Conservation (phyloP, 2,797 vertebrate genomes). For the Lacerta agilis region DNA sequence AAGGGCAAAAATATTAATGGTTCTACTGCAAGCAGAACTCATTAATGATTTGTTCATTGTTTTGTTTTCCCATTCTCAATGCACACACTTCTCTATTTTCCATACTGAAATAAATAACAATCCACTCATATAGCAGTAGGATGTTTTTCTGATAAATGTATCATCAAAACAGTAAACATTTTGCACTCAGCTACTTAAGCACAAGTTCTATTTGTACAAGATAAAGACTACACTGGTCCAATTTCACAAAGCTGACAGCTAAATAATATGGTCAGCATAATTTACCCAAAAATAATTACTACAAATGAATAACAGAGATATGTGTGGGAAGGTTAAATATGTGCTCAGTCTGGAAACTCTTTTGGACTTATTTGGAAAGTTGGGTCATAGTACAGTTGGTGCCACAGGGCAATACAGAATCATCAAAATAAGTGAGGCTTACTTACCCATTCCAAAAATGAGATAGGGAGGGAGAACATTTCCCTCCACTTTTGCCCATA, state of each 20-base stretch:
- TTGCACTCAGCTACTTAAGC: neutral
- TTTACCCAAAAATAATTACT: neutral
- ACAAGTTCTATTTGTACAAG: neutral
- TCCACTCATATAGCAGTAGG: neutral
- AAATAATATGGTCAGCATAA: neutral
- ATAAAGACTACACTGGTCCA: neutral
- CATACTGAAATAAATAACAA: neutral
- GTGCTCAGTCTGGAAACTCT: neutral
- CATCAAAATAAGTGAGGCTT: neutral
- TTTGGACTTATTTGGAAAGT: neutral
- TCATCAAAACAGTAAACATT: neutral
- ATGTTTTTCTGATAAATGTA: neutral
- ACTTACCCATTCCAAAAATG: neutral
- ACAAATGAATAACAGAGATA: neutral
- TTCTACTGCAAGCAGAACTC: too few relatives aligned
- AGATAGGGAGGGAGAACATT: neutral
- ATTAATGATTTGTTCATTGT: neutral
- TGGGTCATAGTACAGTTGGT: neutral
- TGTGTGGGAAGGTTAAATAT: neutral
- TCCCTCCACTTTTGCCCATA: conserved; percentile 27
- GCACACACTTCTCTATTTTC: neutral
- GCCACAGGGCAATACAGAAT: neutral
- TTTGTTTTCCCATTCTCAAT: neutral
- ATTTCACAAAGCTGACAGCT: neutral
- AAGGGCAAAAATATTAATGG: too few relatives aligned